Evolutionary conservation across 2,888 invertebrate species (phyloP), one percentile per base, ranked within the genome.

Genomic region (Cephus nigrinus): DNA sequence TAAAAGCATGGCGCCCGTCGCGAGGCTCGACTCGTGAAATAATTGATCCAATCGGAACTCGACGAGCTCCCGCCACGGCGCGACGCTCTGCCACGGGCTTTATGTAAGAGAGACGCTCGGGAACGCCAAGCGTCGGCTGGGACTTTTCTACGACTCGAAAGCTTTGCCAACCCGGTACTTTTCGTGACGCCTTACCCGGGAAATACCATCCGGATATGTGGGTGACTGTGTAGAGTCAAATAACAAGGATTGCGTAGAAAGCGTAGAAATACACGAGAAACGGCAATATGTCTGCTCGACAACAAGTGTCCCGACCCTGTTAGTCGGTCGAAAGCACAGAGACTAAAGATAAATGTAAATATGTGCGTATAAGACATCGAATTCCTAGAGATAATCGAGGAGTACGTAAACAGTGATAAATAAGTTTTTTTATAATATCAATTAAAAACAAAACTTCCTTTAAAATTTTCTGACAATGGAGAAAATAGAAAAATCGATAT

Each of bases 1-100:
- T 55, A 55, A 55, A 55, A 23, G 55, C 79, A 69, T 74, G 75
- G 82, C 83, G 81, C 85, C 86, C 85, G 80, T 83, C 83, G 82
- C 83, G 82, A 84, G 83, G 84, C 83, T 85, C 82, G 83, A 71
- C 83, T 80, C 76, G 85, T 82, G 82, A 83, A 87, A 87, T 85
- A 84, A 86, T 87, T 87, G 85, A 86, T 86, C 85, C 87, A 84
- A 88, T 87, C 86, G 85, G 84, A 86, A 86, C 81, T 83, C 83
- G 77, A 74, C 80, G 84, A 81, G 84, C 85, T 86, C 84, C 84
- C 84, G 84, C 85, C 83, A 84, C 83, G 80, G 80, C 80, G 82
- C 78, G 82, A 81, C 78, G 83, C 75, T 55, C 55, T 55, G 82
- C 81, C 83, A 80, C 79, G 81, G 75, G 84, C 81, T 84, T 86